A percentile compares a stretch with the other conserved stretches of the same genome.
Conservation (phyloP, 2,797 vertebrate species). For the Ispidina picta region DNA sequence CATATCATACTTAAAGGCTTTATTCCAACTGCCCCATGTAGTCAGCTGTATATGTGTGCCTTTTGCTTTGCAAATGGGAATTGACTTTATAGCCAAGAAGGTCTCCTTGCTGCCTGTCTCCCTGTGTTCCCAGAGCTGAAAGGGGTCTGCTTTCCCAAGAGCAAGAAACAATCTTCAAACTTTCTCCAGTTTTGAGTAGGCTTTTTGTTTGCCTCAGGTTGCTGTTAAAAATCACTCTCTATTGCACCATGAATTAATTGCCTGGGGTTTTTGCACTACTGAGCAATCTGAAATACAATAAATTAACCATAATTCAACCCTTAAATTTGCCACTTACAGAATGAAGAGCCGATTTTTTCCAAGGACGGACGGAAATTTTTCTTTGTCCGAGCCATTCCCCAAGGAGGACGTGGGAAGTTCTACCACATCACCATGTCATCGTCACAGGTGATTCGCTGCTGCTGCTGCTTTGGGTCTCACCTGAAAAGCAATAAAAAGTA, state of each 20-base stretch:
- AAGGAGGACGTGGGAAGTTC: conserved; percentile 94
- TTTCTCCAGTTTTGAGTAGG: neutral
- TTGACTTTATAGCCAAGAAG: neutral
- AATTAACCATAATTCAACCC: neutral
- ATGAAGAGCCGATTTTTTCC: conserved; percentile 93
- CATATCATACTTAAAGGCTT: neutral
- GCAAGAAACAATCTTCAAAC: neutral
- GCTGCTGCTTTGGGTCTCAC: neutral
- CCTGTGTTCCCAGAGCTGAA: neutral
- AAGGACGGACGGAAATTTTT: conserved; percentile 92
- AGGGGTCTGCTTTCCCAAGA: neutral
- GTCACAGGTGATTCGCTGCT: conserved; percentile 80
- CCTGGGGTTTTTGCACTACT: neutral
- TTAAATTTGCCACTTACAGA: conserved; percentile 75
- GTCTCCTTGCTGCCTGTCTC: neutral
- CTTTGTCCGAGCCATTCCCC: conserved; percentile 92
- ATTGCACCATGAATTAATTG: neutral
- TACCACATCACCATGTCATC: conserved; percentile 95
- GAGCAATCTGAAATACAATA: neutral
- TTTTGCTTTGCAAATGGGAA: neutral
- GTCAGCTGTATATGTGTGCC: neutral
- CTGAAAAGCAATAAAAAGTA: neutral
- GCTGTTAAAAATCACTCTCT: neutral
- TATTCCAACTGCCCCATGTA: neutral
- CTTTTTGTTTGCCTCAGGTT: neutral